Evolutionary conservation across 1,140 invertebrate genomes (phyloP), one percentile per base, ranked within the genome.

Genomic region (Bombus breviceps): DNA sequence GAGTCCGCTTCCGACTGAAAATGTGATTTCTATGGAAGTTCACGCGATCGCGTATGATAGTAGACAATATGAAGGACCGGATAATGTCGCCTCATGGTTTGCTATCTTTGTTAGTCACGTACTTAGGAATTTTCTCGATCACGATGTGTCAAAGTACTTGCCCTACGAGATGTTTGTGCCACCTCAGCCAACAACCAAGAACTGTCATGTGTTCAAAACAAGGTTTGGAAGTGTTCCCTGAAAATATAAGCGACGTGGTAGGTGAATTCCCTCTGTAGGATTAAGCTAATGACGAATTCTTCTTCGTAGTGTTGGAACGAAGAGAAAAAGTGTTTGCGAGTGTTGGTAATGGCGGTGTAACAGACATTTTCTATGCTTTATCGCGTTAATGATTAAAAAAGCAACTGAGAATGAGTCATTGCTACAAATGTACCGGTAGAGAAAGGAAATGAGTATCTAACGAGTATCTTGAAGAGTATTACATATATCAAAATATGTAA

Each of bases 181-280:
- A 89, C 66, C 79, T 92, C 28, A 75, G n/a, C 34, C 79, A 89
- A 74, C 62, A 59, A 25, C 92, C 92, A 0, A 87, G 87, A 28
- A 90, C 66, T 25, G 62, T 94, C 68, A 76, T 66, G 37, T 94
- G 94, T 68, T 59, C 90, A 43, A 84, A 73, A 22, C 91, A 87
- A n/a, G 85, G 81, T 0, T 57, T 94, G 6, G 66, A 85, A 3
- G 41, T 57, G 12, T 93, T 93, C 78, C 93, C 93, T 3, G 75
- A 85, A 37, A 93, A 92, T 47, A 87, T 93, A 25, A 93, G 89
- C 62, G 83, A 88, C 18, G 0, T 88, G 32, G 92, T 93, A 53
- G 91, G 92, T 90, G 28, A 34, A 53, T 32, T 13, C 3, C 3
- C 13, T 25, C n/a, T 4, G 13, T 72, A 34, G 9, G 37, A 71